Base-by-base conservation (phyloP, 2,113 vertebrate species). In the Podocnemis expansa region DNA sequence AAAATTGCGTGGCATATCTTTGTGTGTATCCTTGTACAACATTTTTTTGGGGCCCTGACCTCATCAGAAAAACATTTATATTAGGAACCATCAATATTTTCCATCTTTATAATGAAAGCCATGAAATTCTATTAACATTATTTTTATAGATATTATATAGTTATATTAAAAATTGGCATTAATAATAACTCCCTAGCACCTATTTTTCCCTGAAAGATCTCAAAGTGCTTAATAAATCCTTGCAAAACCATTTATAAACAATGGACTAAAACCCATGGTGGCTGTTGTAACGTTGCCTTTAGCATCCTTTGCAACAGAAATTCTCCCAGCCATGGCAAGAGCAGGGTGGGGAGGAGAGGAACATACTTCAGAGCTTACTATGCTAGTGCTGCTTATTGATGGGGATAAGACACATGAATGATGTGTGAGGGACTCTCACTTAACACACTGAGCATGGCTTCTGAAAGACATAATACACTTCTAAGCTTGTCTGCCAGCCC, bases 51-150 rank as follows among this genome's bases (percentile, higher is more conserved):
- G 51, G 43, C 11, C 51, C 45, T 81, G 92, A 89, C 85, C 80
- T 93, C n/a, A 85, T 85, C 83, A 78, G 43, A 88, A 70, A 80
- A 91, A 75, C 17, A 60, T 94, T 84, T 95, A 58, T 88, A 91
- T 89, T 87, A 45, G 78, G 94, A 92, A 86, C 0, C 0, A 95
- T 73, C 73, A 84, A 54, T 58, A 90, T 12, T 29, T 80, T 41
- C 83, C 27, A 51, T 84, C 63, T 24, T 91, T 82, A 19, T 4
- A 3, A 21, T 91, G 79, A 90, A 78, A 60, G 67, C 79, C 78
- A 34, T 41, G 82, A 25, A 47, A 6, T 67, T 85, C 38, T 82
- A 2, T 94, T 91, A 93, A 91, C 83, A 41, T 6, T 80, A 31
- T 13, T 58, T 58, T 29, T 58, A 58, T 58, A 31, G 27, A 31